A percentile compares a stretch with the other conserved stretches of the same genome.
These are phyloP conservation scores for Cantharis rufa DNA, from an alignment of 2,888 invertebrate genomes.

Conservation along the genomic window DNA sequence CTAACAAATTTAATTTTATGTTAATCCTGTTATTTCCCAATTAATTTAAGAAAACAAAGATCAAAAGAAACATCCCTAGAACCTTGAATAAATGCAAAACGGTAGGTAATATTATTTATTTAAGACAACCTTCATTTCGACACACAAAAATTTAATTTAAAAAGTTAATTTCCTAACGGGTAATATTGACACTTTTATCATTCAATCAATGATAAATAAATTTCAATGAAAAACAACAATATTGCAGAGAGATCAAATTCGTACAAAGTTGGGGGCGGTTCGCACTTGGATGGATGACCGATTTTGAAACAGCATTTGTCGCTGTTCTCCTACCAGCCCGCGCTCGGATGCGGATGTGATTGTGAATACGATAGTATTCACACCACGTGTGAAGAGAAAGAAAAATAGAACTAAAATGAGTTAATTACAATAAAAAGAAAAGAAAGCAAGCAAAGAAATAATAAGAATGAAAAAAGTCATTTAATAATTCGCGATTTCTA, in stretches of 20 bases:
- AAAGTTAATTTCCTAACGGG: background rate
- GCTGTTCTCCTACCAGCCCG: too few species aligned
- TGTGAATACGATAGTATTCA: too few species aligned
- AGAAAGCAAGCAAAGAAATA: background rate
- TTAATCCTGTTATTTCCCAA: background rate
- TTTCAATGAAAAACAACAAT: background rate
- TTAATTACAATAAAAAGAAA: background rate
- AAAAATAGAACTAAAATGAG: background rate
- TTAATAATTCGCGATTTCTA: background rate
- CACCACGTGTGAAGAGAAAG: background rate
- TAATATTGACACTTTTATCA: background rate
- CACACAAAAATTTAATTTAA: background rate
- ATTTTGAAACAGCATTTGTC: too few species aligned
- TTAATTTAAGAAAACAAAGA: background rate
- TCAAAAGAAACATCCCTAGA: background rate
- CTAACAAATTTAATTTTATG: background rate
- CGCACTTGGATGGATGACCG: too few species aligned
- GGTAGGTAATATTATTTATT: background rate
- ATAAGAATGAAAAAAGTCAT: background rate
- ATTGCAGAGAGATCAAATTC: background rate
- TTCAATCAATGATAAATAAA: background rate
- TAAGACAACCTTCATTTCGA: background rate
- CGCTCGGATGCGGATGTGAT: too few species aligned
- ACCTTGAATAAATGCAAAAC: background rate
- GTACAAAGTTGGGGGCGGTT: too few species aligned